Evolutionary conservation across 2,113 vertebrate genomes (phyloP).

Genomic region (Rhinolophus ferrumequinum): DNA sequence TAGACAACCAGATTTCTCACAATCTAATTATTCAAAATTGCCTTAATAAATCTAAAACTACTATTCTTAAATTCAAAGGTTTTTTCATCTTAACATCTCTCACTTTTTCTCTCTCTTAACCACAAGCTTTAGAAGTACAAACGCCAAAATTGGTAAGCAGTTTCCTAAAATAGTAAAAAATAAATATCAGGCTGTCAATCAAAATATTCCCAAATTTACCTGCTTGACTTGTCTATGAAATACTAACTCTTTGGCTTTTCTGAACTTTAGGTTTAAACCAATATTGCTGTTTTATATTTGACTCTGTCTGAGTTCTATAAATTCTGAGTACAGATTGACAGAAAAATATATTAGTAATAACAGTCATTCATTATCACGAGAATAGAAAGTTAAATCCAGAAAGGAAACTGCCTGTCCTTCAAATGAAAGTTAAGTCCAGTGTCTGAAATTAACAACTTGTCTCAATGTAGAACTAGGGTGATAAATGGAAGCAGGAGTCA

Average conservation of each 20-base stretch:
- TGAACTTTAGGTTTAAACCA: background rate
- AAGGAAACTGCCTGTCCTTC: background rate
- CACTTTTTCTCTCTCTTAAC: background rate
- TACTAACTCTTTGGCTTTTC: background rate
- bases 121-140: background rate
- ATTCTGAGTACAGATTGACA: conserved; percentile 21
- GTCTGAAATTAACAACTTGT: conserved; percentile 2
- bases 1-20: background rate
- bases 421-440: conserved; percentile 21
- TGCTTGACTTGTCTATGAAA: background rate
- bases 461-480: background rate
- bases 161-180: background rate
- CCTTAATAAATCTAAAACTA: background rate
- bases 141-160: background rate
- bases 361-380: background rate
- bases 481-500: background rate
- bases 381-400: conserved; percentile 17
- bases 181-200: background rate
- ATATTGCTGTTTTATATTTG: background rate
- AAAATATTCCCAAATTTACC: background rate
- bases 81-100: background rate
- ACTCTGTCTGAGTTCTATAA: background rate
- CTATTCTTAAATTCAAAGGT: conserved; percentile 4
- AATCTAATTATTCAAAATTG: background rate
- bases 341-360: conserved; percentile 23